These are phyloP conservation scores for Enteromius treurensis DNA, from an alignment of 2,797 vertebrate species.

Conservation along the genomic window DNA sequence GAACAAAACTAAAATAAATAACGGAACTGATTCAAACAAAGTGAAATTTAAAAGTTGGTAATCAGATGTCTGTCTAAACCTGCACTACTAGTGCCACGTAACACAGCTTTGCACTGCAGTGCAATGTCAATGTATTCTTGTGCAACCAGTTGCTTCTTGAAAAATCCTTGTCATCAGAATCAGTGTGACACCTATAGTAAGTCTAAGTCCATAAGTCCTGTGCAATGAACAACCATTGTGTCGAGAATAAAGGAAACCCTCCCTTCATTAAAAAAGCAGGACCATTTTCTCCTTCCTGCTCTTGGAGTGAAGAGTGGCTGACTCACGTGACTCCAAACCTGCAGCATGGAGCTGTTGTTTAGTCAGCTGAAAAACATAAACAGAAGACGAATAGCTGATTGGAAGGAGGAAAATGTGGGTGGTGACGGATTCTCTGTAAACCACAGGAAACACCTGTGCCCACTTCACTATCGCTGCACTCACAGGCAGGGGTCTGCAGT, in stretches of 20 bases:
- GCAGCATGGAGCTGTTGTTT: constrained; percentile 54
- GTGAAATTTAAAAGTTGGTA: not conserved
- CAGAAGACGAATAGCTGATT: constrained; percentile 57
- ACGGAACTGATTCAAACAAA: not conserved
- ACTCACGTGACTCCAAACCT: constrained; percentile 46
- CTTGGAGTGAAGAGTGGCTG: constrained; percentile 7
- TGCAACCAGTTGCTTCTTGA: constrained; percentile 22
- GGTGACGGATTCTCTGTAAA: constrained; percentile 52
- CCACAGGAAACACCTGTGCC: constrained; percentile 80
- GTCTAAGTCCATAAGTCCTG: constrained; percentile 2
- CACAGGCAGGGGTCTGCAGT: constrained; percentile 58
- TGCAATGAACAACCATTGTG: constrained; percentile 50
- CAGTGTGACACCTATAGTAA: constrained; percentile 33
- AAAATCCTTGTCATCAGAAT: constrained; percentile 3
- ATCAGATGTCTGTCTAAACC: not conserved
- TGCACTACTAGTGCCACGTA: not conserved
- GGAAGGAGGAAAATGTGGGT: constrained; percentile 44
- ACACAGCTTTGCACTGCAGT: not conserved
- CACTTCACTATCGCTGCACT: constrained; percentile 65
- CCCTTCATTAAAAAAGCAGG: constrained; percentile 35
- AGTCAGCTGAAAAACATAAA: constrained; percentile 64
- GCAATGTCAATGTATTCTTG: not conserved
- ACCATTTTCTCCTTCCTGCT: constrained; percentile 54
- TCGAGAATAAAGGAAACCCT: constrained; percentile 32
- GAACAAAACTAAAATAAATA: not conserved